Percentiles rank a stretch among this genome's conserved stretches.
phyloP scores from a whole-genome alignment of 2,797 vertebrate species.

The Microcaecilia unicolor region DNA sequence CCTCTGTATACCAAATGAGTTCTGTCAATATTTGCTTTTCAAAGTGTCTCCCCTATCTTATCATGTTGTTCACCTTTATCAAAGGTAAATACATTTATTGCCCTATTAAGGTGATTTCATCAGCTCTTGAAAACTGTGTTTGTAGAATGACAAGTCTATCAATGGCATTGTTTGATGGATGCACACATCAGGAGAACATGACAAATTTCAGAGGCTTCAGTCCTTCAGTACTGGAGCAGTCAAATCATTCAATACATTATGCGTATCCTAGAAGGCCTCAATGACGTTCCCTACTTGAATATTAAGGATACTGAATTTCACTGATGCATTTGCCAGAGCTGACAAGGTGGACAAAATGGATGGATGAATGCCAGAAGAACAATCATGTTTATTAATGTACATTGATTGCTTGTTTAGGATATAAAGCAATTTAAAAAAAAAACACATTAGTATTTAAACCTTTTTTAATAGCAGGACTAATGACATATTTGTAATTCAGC shows the following conservation, averaged over 20 bases:
- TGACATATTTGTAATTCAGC: constrained; percentile 42
- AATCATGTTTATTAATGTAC: constrained; percentile 84
- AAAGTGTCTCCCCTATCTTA: constrained; percentile 59
- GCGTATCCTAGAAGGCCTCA: constrained; percentile 42
- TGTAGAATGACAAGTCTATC: constrained; percentile 61
- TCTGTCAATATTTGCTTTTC: constrained; percentile 50
- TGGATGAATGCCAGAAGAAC: constrained; percentile 75
- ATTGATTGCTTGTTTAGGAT: constrained; percentile 82
- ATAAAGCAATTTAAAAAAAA: constrained; percentile 75
- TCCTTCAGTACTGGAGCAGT: constrained; percentile 28
- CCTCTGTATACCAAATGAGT: constrained; percentile 3
- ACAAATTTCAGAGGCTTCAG: constrained; percentile 46
- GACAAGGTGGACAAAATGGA: constrained; percentile 56
- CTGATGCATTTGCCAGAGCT: constrained; percentile 36
- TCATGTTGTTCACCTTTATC: constrained; percentile 79
- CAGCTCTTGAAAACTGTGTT: constrained; percentile 63
- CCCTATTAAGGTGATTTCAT: constrained; percentile 76
- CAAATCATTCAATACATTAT: constrained; percentile 55
- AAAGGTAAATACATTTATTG: constrained; percentile 86
- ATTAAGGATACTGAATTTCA: constrained; percentile 43
- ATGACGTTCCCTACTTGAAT: constrained; percentile 24
- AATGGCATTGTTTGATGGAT: constrained; percentile 32
- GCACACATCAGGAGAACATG: constrained; percentile 2
- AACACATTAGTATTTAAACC: constrained; percentile 65
- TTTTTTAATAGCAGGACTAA: constrained; percentile 48